phyloP scores from a whole-genome alignment of 2,113 vertebrate species.

The Rattus norvegicus region DNA sequence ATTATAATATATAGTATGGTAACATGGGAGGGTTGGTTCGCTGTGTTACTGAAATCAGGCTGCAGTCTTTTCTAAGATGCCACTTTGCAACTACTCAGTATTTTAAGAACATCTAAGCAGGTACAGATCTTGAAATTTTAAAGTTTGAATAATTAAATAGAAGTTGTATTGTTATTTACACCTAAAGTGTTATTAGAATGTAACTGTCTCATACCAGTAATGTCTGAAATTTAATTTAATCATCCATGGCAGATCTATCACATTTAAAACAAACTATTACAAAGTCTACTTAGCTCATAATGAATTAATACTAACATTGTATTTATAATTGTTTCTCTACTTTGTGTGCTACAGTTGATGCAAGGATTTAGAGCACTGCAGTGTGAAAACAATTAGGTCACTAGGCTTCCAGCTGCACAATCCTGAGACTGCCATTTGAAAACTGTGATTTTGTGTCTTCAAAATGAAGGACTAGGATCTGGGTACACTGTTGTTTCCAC shows the following conservation, averaged over 20 bases:
- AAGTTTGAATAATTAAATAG: conserved; percentile 38
- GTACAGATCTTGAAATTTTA: conserved; percentile 8
- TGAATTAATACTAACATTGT: background rate
- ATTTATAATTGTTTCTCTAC: background rate
- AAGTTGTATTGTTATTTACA: background rate
- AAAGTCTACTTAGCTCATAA: conserved; percentile 19
- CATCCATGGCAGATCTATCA: background rate
- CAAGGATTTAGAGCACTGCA: background rate
- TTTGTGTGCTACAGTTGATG: background rate
- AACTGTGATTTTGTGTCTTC: conserved; percentile 24
- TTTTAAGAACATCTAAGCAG: conserved; percentile 49
- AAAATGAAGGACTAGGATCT: background rate
- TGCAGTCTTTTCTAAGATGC: conserved; percentile 17
- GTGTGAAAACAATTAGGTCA: background rate
- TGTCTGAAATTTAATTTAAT: conserved; percentile 62
- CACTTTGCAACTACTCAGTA: background rate
- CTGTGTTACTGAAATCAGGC: background rate
- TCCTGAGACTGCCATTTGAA: background rate
- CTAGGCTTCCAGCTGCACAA: background rate
- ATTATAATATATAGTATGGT: background rate
- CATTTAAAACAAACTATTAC: conserved; percentile 1
- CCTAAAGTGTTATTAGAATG: conserved; percentile 46
- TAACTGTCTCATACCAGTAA: conserved; percentile 19
- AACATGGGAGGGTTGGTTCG: background rate
- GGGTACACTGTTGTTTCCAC: background rate